A percentile compares a stretch with the other conserved stretches of the same genome.
phyloP scores from a whole-genome alignment of 2,797 vertebrate species.

The Adelosebastes latens region DNA sequence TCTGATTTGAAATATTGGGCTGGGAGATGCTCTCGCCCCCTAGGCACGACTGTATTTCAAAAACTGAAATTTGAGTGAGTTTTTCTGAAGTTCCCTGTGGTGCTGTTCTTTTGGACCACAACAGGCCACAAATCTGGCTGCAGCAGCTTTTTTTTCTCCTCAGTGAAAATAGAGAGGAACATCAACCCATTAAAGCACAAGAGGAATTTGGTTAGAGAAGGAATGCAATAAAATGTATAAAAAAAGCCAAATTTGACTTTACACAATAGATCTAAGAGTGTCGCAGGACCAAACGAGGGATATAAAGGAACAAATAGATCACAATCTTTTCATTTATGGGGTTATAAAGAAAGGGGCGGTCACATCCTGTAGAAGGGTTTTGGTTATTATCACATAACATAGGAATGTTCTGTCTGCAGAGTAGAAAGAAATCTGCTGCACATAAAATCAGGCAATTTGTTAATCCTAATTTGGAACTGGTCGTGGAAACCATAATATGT shows the following conservation, averaged over 20 bases:
- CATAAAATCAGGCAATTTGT: constrained; percentile 45
- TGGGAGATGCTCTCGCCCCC: constrained; percentile 67
- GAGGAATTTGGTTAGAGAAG: constrained; percentile 76
- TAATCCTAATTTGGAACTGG: constrained; percentile 52
- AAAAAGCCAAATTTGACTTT: constrained; percentile 73
- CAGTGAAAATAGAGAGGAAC: constrained; percentile 70
- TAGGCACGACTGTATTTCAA: constrained; percentile 68
- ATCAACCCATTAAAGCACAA: constrained; percentile 70
- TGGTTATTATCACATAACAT: constrained; percentile 64
- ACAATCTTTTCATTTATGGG: constrained; percentile 68
- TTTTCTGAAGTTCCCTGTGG: constrained; percentile 80
- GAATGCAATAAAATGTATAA: constrained; percentile 79
- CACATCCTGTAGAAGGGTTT: constrained; percentile 67
- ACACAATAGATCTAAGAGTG: constrained; percentile 75
- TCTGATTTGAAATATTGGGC: constrained; percentile 75
- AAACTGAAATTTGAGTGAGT: constrained; percentile 77
- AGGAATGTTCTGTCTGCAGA: constrained; percentile 63
- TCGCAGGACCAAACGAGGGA: constrained; percentile 63
- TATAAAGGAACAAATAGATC: constrained; percentile 76
- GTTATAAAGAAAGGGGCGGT: constrained; percentile 68
- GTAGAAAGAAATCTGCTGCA: constrained; percentile 36
- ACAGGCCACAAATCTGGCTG: constrained; percentile 80
- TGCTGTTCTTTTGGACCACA: constrained; percentile 82
- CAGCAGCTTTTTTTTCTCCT: constrained; percentile 43
- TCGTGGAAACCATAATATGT: constrained; percentile 26